Evolutionary conservation across 2,797 vertebrate species (phyloP).

Genomic region (Spinus pinus): DNA sequence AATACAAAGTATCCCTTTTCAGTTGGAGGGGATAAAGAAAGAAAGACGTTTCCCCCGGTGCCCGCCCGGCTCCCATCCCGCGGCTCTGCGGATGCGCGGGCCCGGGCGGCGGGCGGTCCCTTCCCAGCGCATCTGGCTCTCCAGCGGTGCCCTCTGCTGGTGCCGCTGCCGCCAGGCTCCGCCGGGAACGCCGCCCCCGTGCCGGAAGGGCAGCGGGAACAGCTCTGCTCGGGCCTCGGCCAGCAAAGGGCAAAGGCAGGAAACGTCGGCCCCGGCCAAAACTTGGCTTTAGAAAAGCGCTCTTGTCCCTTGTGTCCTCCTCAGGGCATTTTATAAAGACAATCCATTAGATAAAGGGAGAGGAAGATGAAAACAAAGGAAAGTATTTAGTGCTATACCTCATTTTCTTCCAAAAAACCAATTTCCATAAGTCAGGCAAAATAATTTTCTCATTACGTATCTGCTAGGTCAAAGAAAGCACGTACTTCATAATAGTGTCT

Average conservation of each 20-base stretch:
- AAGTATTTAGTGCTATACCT: background rate
- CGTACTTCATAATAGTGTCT: accelerated
- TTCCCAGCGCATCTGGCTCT: background rate
- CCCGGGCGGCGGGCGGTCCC: background rate
- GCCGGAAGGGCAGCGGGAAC: background rate
- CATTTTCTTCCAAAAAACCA: background rate
- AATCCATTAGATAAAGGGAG: background rate
- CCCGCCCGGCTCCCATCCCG: too few relatives aligned
- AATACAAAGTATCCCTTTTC: background rate
- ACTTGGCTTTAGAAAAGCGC: background rate
- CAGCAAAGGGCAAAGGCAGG: background rate
- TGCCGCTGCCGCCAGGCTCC: background rate
- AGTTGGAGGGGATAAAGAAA: background rate
- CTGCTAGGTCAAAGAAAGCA: background rate
- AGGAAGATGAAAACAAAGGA: background rate
- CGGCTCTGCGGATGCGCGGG: accelerated
- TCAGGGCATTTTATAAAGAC: background rate
- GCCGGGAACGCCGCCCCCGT: background rate
- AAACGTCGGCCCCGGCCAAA: background rate
- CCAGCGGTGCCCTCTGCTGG: slow-evolving; percentile 74
- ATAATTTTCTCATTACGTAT: background rate
- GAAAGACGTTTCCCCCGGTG: accelerated
- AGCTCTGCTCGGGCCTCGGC: background rate
- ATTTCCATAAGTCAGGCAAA: background rate
- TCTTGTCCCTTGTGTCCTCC: background rate